Evolutionary conservation across 2,113 vertebrate genomes (phyloP), one percentile per base, ranked within the genome.

Genomic region (Microtus oregoni): DNA sequence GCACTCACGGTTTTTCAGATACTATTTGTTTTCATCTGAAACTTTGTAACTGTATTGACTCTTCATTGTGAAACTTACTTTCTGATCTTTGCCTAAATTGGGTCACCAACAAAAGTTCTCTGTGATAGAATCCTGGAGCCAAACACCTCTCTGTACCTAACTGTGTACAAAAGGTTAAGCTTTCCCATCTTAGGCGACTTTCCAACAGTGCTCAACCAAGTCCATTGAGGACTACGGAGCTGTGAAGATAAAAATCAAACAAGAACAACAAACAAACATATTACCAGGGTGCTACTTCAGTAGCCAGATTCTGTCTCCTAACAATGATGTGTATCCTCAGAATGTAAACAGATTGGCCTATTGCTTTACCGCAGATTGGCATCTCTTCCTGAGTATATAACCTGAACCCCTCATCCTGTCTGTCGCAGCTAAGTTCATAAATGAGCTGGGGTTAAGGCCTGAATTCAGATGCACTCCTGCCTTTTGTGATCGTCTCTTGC

Each of bases 191-290:
- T 35, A 94, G 98, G 41, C 99, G 94, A 99, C 98, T 7, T 97
- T 98, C 10, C 90, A 98, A 98, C 86, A 99, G 97, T 0, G 98
- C 99, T 97, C 98, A 98, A 92, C 99, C 99, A 97, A 78, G 7
- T 78, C 28, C 32, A 55, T 32, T 32, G 50, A 55, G 77, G 77
- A 98, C 98, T 95, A 41, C 92, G 0, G 99, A 99, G 91, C 99
- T 92, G 98, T 98, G 86, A 99, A 99, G 92, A 99, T 99, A 79
- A 99, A 99, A 91, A 99, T 99, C 96, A 99, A 99, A 93, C 99
- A 99, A 83, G 99, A 22, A 55, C 38, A 58, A 13, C 35, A 82
- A 28, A 47, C 99, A 44, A 98, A 97, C 98, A 99, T 94, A 98
- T 98, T 89, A 97, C 98, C 97, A 98, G 26, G 99, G 85, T 41